Evolutionary conservation across 2,888 invertebrate species (phyloP), one percentile per base, ranked within the genome.

Genomic region (Chelonus formosanus): DNA sequence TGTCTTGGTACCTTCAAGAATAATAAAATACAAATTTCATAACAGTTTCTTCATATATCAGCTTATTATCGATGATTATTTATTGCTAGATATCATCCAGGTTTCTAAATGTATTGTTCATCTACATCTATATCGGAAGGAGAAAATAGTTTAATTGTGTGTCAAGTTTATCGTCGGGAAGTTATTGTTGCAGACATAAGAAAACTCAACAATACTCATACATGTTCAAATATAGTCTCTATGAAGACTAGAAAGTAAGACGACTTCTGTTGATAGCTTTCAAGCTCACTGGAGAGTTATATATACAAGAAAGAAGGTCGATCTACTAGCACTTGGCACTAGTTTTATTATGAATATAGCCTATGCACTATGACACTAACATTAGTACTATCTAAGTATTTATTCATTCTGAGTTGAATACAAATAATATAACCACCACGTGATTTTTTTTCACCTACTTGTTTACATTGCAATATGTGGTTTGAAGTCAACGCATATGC

Each of bases 191-290:
- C 47, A 48, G 20, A 40, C 20, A 7, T 6, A 20, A 50, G 36
- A 50, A 59, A 34, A 34, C 47, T 32, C 34, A 7, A 55, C 40
- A 10, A 48, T 48, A 50, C 40, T 59, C 40, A 50, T 20, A 35
- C 48, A 48, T 48, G 20, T 20, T 20, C 20, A 20, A 20, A 20
- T 20, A 20, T 20, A 20, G 20, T 20, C 20, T 20, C 20, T 20
- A 20, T 20, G 2, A 20, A 20, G 20, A 50, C 50, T 40, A 7
- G 4, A 20, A 20, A 36, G 50, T 36, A 20, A 59, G n/a, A 35
- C 4, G 48, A 48, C 50, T 50, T 50, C 20, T 20, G 20, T 59
- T 50, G 48, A 59, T 59, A 32, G 59, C 48, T 59, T 50, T 59
- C 40, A 48, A 59, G 48, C 50, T 50, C 40, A 59, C 50, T 50